Base-by-base conservation (phyloP, 1,140 invertebrate species). In the Pissodes strobi region DNA sequence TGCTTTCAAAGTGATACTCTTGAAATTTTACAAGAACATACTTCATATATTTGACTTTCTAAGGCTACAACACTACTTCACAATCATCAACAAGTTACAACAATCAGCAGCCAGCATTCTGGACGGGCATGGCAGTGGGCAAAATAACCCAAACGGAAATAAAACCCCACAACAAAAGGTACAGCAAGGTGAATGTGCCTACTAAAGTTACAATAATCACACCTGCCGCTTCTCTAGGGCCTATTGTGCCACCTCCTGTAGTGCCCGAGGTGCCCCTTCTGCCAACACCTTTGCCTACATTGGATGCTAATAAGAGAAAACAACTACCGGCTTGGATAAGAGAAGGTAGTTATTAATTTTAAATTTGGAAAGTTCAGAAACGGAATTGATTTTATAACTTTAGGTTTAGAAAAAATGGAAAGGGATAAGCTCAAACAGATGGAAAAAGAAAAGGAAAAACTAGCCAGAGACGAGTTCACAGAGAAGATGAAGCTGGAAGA, bases 371-470 rank as follows among this genome's bases (percentile, higher is more conserved):
- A n/a, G n/a, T n/a, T n/a, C n/a, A n/a, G n/a, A n/a, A n/a, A n/a
- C n/a, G n/a, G n/a, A n/a, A n/a, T n/a, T n/a, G n/a, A n/a, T n/a
- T n/a, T n/a, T n/a, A n/a, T n/a, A n/a, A n/a, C n/a, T 60, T 19
- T 71, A 82, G 84, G 95, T 27, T 80, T 98, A 59, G 95, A 98
- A 77, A 98, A 98, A 82, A 97, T 98, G 93, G 95, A 98, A 80
- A 83, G 90, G 46, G 95, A 98, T 69, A 98, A 98, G 78, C 88
- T 90, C 72, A 93, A 90, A 72, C 92, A 93, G 69, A 80, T 93
- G 64, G 92, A 97, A 76, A 87, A 86, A 46, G 89, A 92, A 72
- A 81, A 86, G 68, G 84, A 87, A 73, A 84, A 85, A 70, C 83
- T 84, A 66, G 83, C 86, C 65, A 79, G 84, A 69, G 86, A 88